Base-by-base conservation (phyloP, 2,797 vertebrate species). In the Mormyrus proboscirostris region DNA sequence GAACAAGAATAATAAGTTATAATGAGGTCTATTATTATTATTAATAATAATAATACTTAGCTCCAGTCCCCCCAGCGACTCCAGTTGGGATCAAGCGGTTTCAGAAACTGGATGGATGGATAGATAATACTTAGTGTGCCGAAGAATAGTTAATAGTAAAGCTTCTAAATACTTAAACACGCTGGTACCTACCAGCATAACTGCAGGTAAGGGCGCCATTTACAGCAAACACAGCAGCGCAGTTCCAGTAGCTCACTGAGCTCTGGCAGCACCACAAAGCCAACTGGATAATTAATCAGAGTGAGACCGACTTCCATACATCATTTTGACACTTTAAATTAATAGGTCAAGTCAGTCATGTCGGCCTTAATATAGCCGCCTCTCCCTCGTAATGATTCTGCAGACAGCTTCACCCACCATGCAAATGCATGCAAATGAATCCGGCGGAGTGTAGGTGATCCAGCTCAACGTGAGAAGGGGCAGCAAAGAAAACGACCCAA, bases 261-360 rank as follows among this genome's bases (percentile, higher is more conserved):
- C 29, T 16, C 85, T 38, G 50, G 85, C 50, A 57, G 50, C 50
- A 38, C 29, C 85, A 86, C 25, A 86, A 57, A 86, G 85, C 85
- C 53, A 86, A 86, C 85, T 57, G 85, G 85, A 86, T 86, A 86
- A 86, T 86, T 86, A 86, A 86, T 86, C 85, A 86, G 85, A 86
- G 50, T 41, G 59, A 86, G 85, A 86, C 4, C 29, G 85, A 53
- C 53, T 55, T 86, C 85, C 85, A 86, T 86, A 86, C 47, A 86
- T 86, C 85, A 86, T 86, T 86, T 55, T 86, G 85, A 86, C 85
- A 55, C 53, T 86, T 86, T 86, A 86, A 86, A 86, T 55, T 86
- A 53, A 86, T 86, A 86, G 85, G 85, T 86, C 85, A 55, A 55
- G 50, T 86, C 85, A 86, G 25, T 86, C 85, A 55, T 55, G 85